Evolutionary conservation across 2,888 invertebrate genomes (phyloP).

Genomic region (Epinotia brunnichana): DNA sequence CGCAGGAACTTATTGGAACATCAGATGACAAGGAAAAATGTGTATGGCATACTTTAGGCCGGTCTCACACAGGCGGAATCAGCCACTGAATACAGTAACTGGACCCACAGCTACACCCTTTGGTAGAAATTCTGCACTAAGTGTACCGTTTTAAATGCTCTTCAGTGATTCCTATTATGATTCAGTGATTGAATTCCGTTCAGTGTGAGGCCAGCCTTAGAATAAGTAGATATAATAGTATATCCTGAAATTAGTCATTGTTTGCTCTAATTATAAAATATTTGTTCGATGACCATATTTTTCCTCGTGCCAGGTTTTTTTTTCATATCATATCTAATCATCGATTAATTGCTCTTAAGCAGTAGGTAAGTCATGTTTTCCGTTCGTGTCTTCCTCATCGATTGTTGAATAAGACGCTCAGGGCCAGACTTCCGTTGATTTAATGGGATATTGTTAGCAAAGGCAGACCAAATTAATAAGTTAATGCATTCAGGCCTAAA

Average conservation of each 20-base stretch:
- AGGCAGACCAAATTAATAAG: constrained; percentile 8
- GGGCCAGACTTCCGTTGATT: constrained; percentile 8
- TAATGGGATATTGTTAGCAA: constrained; percentile 38
- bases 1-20: too few relatives aligned
- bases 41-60: too few relatives aligned
- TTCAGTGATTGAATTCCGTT: too few relatives aligned
- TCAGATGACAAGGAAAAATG: too few relatives aligned
- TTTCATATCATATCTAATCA: constrained; percentile 18
- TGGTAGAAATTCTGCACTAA: too few relatives aligned
- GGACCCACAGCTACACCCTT: too few relatives aligned
- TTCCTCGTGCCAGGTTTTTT: neutral
- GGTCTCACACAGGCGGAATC: too few relatives aligned
- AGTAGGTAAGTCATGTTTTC: constrained; percentile 16
- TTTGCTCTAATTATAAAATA: neutral
- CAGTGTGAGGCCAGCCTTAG: too few relatives aligned
- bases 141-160: too few relatives aligned
- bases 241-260: neutral
- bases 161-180: too few relatives aligned
- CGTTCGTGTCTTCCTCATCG: constrained; percentile 28
- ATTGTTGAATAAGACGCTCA: constrained; percentile 19
- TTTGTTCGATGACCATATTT: neutral
- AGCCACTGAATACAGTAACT: too few relatives aligned
- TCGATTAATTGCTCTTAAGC: constrained; percentile 19
- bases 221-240: too few relatives aligned
- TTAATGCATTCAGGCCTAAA: constrained; percentile 1